Conservation (phyloP, 92 coral and sea anemone genomes). For the Zoanthus solanderi region DNA sequence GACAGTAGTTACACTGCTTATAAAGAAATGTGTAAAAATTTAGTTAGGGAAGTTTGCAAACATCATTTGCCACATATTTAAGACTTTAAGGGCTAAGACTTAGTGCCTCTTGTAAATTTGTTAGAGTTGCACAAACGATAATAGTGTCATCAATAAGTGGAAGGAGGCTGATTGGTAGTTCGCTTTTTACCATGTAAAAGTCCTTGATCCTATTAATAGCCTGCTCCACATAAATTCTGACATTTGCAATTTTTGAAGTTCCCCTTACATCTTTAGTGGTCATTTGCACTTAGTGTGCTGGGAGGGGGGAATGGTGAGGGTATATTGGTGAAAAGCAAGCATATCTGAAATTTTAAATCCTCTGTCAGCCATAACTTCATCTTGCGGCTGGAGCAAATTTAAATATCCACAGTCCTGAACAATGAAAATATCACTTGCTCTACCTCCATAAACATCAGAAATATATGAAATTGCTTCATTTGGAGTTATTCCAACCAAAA, state of each 20-base stretch:
- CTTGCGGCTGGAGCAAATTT: constrained; percentile 51
- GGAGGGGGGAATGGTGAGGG: constrained; percentile 45
- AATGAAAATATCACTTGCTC: constrained; percentile 65
- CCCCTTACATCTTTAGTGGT: constrained; percentile 8
- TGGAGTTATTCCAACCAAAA: constrained; percentile 62
- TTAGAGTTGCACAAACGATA: no score
- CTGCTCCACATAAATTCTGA: constrained; percentile 41
- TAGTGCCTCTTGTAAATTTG: no score
- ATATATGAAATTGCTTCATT: constrained; percentile 59
- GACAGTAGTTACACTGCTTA: no score
- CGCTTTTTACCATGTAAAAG: constrained; percentile 22
- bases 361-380: constrained; percentile 49
- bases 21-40: no score
- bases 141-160: not conserved
- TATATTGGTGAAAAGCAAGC: constrained; percentile 45
- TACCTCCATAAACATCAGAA: constrained; percentile 61
- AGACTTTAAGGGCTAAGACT: no score
- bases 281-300: constrained; percentile 59
- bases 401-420: constrained; percentile 55
- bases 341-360: constrained; percentile 53
- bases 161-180: constrained; percentile 47
- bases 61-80: no score
- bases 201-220: constrained; percentile 32
- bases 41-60: no score
- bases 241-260: constrained; percentile 53